Evolutionary conservation across 2,113 vertebrate species (phyloP).

Genomic region (Cariama cristata): DNA sequence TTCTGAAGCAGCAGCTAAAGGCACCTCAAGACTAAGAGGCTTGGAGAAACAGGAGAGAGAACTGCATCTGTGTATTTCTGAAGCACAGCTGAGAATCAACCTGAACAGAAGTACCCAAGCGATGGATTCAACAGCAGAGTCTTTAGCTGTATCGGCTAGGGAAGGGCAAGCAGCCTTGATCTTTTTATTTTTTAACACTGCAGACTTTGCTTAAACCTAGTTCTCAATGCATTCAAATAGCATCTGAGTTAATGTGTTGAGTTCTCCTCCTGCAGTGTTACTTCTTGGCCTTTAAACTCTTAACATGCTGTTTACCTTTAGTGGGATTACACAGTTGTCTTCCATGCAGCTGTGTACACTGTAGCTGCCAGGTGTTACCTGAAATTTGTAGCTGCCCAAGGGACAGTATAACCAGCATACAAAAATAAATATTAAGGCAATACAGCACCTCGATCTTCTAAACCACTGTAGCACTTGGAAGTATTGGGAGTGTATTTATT

Average conservation of each 20-base stretch:
- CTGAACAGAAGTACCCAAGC: background rate
- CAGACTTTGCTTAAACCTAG: background rate
- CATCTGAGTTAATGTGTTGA: rapidly evolving
- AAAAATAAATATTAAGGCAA: background rate
- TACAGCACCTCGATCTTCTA: background rate
- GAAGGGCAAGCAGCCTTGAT: background rate
- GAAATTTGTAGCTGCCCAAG: background rate
- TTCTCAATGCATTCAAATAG: background rate
- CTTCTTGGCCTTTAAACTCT: background rate
- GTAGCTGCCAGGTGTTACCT: background rate
- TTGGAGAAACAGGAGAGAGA: background rate
- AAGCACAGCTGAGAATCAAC: background rate
- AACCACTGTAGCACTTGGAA: background rate
- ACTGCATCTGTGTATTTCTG: background rate
- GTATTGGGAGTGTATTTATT: background rate
- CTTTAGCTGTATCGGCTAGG: background rate
- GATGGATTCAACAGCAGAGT: background rate
- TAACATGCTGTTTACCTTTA: rapidly evolving
- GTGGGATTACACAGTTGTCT: background rate
- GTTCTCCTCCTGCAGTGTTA: background rate
- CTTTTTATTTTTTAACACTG: background rate
- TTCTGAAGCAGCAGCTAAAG: background rate
- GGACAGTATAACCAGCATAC: background rate
- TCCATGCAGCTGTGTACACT: background rate
- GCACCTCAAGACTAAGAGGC: background rate